phyloP scores from a whole-genome alignment of 1,140 invertebrate species.

The Neelides sp. region DNA sequence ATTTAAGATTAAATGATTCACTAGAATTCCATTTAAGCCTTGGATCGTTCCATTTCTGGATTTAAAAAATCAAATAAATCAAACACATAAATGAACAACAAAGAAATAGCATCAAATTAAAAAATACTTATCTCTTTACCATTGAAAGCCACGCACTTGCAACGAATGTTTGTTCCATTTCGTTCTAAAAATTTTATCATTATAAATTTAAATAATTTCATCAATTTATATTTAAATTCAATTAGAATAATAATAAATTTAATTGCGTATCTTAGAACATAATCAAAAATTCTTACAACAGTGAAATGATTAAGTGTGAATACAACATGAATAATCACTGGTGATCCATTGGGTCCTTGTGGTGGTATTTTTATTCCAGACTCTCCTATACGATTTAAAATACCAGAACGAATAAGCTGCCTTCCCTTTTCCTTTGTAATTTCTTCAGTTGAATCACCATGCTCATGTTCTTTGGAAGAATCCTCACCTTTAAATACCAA shows the following conservation, averaged over 20 bases:
- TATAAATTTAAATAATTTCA: not conserved
- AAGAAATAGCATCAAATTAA: not conserved
- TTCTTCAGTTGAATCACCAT: too few species aligned
- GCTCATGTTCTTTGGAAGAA: too few species aligned
- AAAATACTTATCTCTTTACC: constrained; percentile 8
- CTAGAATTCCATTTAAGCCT: constrained; percentile 28
- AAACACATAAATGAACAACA: not conserved
- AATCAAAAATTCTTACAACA: constrained; percentile 39
- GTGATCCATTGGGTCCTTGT: constrained; percentile 42
- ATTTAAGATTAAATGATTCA: constrained; percentile 12
- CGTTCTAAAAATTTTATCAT: too few species aligned
- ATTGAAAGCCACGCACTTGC: constrained; percentile 23
- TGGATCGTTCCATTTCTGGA: constrained; percentile 32
- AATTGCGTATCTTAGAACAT: not conserved
- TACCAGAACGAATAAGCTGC: too few species aligned
- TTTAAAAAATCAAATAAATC: not conserved
- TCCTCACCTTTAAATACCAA: too few species aligned
- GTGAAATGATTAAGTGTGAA: constrained; percentile 44
- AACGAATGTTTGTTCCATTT: constrained; percentile 20
- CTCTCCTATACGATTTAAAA: too few species aligned
- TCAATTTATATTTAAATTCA: not conserved
- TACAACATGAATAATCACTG: constrained; percentile 42
- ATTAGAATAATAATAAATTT: not conserved
- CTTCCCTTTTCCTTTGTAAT: too few species aligned
- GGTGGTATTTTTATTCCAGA: constrained; percentile 41